These are phyloP conservation scores for Adela reaumurella DNA, from an alignment of 2,888 invertebrate genomes.

Conservation along the genomic window DNA sequence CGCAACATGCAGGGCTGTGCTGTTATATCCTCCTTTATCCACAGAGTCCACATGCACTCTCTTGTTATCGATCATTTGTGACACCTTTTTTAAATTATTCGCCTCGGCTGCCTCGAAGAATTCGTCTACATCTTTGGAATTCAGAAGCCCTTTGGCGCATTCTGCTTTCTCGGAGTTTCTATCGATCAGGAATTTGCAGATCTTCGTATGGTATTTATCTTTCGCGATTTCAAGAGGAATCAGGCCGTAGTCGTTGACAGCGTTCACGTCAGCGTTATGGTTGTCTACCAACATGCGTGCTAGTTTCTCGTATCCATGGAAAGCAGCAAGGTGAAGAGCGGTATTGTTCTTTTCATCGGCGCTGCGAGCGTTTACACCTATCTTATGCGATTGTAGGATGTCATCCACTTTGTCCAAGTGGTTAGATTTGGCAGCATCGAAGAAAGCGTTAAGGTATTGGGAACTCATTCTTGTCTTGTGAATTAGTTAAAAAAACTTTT, in stretches of 20 bases:
- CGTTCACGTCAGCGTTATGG: background rate
- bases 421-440: background rate
- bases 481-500: no score
- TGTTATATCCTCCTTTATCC: background rate
- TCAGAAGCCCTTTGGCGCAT: background rate
- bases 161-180: background rate
- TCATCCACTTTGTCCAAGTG: background rate
- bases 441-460: background rate
- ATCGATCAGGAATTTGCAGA: background rate
- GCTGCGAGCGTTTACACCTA: background rate
- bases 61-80: background rate
- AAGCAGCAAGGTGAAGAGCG: background rate
- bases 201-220: background rate
- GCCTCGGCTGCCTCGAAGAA: background rate
- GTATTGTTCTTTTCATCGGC: background rate
- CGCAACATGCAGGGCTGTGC: background rate
- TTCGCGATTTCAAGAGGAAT: background rate
- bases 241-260: background rate
- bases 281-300: background rate
- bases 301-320: background rate
- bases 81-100: background rate
- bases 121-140: background rate
- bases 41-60: background rate
- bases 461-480: no score
- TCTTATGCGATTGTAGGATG: background rate